Conservation (phyloP, 2,888 invertebrate species). For the Brachycybe producta region DNA sequence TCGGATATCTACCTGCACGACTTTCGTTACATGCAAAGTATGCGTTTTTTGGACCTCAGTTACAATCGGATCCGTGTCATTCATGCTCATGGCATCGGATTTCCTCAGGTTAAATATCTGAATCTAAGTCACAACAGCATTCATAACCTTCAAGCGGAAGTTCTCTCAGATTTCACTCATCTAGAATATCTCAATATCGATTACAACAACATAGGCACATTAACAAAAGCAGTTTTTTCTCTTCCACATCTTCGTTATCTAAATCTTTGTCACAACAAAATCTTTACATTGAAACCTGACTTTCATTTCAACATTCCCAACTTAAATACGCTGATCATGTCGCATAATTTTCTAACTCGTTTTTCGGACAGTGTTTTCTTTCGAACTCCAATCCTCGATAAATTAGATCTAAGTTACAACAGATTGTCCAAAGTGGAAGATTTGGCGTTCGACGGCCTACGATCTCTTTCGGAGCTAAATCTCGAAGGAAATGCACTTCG, state of each 20-base stretch:
- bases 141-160: slow-evolving; percentile 3
- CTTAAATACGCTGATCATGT: slow-evolving; percentile 73
- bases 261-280: slow-evolving; percentile 71
- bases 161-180: background rate
- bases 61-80: slow-evolving; percentile 5
- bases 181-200: slow-evolving; percentile 9
- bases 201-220: slow-evolving; percentile 3
- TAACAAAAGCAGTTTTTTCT: slow-evolving; percentile 16
- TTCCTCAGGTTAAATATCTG: slow-evolving; percentile 8
- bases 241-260: slow-evolving; percentile 72
- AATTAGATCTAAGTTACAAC: slow-evolving; percentile 74
- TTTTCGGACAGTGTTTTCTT: slow-evolving; percentile 69
- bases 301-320: slow-evolving; percentile 78
- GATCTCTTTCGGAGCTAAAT: slow-evolving; percentile 21
- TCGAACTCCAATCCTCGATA: slow-evolving; percentile 66
- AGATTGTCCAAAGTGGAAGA: slow-evolving; percentile 58
- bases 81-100: background rate
- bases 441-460: slow-evolving; percentile 18
- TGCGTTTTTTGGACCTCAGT: slow-evolving; percentile 12
- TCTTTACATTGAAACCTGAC: slow-evolving; percentile 75
- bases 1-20: slow-evolving; percentile 5
- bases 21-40: slow-evolving; percentile 3
- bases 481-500: slow-evolving; percentile 23
- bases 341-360: slow-evolving; percentile 70
- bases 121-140: slow-evolving; percentile 13